A percentile compares a stretch with the other conserved stretches of the same genome.
These are phyloP conservation scores for Calliphora vicina DNA, from an alignment of 1,140 invertebrate genomes.

Conservation along the genomic window DNA sequence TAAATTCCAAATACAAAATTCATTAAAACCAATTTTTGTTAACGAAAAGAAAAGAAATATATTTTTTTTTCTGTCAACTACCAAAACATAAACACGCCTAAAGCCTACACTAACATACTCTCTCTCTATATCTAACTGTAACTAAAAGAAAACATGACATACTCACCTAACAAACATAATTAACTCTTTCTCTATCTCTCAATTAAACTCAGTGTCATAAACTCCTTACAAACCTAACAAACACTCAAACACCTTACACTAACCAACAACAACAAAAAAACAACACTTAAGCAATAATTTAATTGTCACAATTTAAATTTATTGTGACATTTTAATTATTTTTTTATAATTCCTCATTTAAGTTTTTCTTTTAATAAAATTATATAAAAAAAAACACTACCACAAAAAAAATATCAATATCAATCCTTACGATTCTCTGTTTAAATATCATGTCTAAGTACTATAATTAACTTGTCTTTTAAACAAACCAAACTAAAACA, in stretches of 20 bases:
- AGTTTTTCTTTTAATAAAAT: too few relatives aligned
- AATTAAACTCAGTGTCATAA: not conserved
- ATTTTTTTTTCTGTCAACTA: conserved; percentile 8
- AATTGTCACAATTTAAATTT: too few relatives aligned
- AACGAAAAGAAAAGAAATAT: not conserved
- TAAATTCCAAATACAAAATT: conserved; percentile 54
- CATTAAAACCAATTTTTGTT: not conserved
- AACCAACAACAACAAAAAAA: too few relatives aligned
- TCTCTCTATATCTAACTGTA: not conserved
- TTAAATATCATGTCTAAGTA: not conserved
- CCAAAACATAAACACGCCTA: not conserved
- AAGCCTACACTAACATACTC: not conserved
- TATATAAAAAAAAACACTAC: too few relatives aligned
- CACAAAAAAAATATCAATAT: not conserved
- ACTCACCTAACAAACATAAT: not conserved
- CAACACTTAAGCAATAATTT: too few relatives aligned
- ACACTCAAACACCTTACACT: too few relatives aligned
- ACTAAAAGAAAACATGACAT: not conserved
- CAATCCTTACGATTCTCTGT: not conserved
- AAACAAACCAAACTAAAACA: not conserved
- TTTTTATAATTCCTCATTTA: too few relatives aligned
- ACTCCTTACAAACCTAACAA: not conserved
- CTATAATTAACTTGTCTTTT: not conserved
- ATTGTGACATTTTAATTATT: too few relatives aligned
- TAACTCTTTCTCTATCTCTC: not conserved